Base-by-base conservation (phyloP, 2,113 vertebrate genomes). In the Formicarius rufipectus region DNA sequence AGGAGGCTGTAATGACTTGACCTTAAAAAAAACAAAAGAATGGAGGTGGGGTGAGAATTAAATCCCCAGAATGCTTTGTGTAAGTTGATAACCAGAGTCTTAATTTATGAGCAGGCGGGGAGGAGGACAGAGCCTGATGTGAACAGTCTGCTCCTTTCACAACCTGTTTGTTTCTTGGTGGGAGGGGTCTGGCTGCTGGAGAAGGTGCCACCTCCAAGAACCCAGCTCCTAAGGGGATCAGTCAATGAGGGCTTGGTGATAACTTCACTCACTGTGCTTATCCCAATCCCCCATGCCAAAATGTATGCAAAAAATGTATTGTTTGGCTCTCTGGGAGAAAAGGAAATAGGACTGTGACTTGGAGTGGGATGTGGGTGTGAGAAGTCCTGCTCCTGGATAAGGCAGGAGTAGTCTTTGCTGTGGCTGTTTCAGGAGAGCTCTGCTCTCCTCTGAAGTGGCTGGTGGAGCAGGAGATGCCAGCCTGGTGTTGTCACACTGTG, bases 11-110 rank as follows among this genome's bases (percentile, higher is more conserved):
- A 35, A 78, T 30, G 19, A 44, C 31, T 18, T 56, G 40, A 55
- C 45, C 16, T 79, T 81, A 53, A 20, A 37, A 71, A 50, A 44
- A 66, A 37, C 45, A 42, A 55, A 50, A 33, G 28, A 17, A 22
- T 4, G 3, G 7, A 2, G 1, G 3, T 7, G 7, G 8, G 4
- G 21, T 11, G 13, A 13, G 19, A 27, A 24, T 40, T 68, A 52
- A 64, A 56, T 64, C 42, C 15, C 30, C 4, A 35, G 42, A 84
- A 50, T 72, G 9, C 56, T 82, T 89, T 79, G 40, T 55, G n/a
- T 8, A 44, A 59, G 18, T 42, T 64, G 87, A 84, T 87, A 87
- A 87, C 22, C 14, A 8, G 45, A 42, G 21, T 47, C 16, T 84
- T 89, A 6, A 10, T 81, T 91, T 55, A 27, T 10, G 12, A 87